Percentiles rank a stretch among this genome's conserved stretches.
These are phyloP conservation scores for Condylostylus longicornis DNA, from an alignment of 1,140 invertebrate genomes.

Conservation along the genomic window DNA sequence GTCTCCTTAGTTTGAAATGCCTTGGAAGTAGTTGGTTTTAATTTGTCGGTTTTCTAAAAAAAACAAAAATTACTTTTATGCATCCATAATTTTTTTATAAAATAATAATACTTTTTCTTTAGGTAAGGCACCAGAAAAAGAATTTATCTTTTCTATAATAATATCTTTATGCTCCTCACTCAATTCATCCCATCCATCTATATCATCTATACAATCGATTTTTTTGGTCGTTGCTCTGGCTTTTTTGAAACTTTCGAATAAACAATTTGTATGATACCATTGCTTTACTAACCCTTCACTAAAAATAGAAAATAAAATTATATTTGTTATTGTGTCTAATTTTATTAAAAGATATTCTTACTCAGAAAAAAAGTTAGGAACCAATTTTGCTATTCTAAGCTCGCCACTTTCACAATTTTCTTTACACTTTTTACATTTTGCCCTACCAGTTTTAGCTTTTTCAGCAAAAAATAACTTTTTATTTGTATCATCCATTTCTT, in stretches of 20 bases:
- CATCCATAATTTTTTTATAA: too few species aligned
- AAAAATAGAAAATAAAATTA: too few species aligned
- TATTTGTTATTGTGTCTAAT: background rate
- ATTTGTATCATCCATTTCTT: background rate
- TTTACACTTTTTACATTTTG: conserved; percentile 80
- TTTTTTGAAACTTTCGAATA: conserved; percentile 63
- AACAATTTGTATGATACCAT: conserved; percentile 67
- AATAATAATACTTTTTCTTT: too few species aligned
- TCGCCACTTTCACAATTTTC: conserved; percentile 55
- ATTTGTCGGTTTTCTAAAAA: too few species aligned
- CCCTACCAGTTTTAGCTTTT: conserved; percentile 60
- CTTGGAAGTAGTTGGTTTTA: too few species aligned
- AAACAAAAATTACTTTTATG: too few species aligned
- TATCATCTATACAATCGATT: conserved; percentile 62
- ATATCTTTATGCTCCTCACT: conserved; percentile 48
- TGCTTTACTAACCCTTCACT: conserved; percentile 52
- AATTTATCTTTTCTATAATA: conserved; percentile 45
- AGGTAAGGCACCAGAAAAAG: too few species aligned
- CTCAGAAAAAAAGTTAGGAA: conserved; percentile 51
- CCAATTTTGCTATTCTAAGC: conserved; percentile 57
- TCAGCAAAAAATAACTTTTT: conserved; percentile 53
- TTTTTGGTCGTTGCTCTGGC: conserved; percentile 67
- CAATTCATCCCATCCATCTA: conserved; percentile 59
- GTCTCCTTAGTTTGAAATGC: too few species aligned
- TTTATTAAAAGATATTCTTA: background rate